Conservation (phyloP, 1,140 invertebrate species). For the Trinorchestia longiramus region DNA sequence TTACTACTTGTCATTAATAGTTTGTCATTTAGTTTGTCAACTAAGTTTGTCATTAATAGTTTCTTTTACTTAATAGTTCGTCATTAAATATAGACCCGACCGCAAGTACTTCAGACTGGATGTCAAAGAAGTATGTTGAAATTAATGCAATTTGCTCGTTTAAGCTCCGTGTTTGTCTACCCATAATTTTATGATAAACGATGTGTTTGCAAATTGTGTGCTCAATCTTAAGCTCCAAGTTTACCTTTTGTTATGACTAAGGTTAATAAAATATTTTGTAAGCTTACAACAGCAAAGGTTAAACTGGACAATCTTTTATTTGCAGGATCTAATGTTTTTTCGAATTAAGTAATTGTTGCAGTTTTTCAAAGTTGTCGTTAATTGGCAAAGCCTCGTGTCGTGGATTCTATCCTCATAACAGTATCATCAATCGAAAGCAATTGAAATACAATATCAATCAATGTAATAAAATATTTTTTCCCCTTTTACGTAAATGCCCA, state of each 20-base stretch:
- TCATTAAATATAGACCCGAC: no score
- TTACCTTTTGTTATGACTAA: no score
- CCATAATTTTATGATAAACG: not conserved
- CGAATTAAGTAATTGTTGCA: not conserved
- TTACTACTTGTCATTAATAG: no score
- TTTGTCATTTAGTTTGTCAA: no score
- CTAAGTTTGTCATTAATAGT: no score
- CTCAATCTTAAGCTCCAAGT: no score
- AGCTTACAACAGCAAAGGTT: not conserved
- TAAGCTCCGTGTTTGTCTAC: no score
- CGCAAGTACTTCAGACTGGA: no score
- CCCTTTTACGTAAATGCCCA: not conserved
- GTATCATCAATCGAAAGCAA: not conserved
- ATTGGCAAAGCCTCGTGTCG: not conserved
- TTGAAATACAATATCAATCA: not conserved
- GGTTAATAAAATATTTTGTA: not conserved
- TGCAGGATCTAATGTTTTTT: not conserved
- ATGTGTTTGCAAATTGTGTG: no score
- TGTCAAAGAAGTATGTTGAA: no score
- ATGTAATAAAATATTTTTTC: not conserved
- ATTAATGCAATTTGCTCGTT: no score
- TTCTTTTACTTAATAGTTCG: no score
- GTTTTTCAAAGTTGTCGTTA: not conserved
- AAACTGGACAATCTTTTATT: not conserved
- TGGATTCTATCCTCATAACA: not conserved